phyloP scores from a whole-genome alignment of 2,113 vertebrate genomes.

The Tor tambroides region DNA sequence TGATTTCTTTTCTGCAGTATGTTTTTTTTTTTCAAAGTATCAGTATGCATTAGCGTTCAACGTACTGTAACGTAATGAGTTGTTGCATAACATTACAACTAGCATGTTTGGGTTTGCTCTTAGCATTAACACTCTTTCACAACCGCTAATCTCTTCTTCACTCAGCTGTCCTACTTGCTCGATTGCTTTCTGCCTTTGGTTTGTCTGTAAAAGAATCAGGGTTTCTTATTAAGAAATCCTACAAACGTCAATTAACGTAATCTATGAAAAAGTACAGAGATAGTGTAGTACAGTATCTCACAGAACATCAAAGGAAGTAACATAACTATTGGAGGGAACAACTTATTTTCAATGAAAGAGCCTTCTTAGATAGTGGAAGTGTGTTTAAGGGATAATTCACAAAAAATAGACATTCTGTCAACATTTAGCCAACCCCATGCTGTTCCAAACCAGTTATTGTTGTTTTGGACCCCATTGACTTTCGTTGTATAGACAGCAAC shows the following conservation, averaged over 20 bases:
- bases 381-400: background rate
- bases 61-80: background rate
- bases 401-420: background rate
- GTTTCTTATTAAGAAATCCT: background rate
- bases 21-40: background rate
- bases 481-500: background rate
- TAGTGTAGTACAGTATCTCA: background rate
- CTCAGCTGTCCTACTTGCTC: background rate
- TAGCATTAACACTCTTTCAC: constrained; percentile 7
- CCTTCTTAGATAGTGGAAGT: background rate
- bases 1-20: background rate
- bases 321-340: background rate
- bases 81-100: constrained; percentile 19
- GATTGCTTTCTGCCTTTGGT: background rate
- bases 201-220: background rate
- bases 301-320: background rate
- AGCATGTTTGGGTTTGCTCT: constrained; percentile 3
- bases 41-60: constrained; percentile 4
- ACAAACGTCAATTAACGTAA: background rate
- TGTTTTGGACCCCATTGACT: background rate
- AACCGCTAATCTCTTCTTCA: background rate
- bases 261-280: background rate
- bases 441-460: background rate
- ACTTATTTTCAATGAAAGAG: background rate
- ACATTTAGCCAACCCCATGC: background rate